Conservation (phyloP, 2,113 vertebrate species). For the Anolis sagrei region DNA sequence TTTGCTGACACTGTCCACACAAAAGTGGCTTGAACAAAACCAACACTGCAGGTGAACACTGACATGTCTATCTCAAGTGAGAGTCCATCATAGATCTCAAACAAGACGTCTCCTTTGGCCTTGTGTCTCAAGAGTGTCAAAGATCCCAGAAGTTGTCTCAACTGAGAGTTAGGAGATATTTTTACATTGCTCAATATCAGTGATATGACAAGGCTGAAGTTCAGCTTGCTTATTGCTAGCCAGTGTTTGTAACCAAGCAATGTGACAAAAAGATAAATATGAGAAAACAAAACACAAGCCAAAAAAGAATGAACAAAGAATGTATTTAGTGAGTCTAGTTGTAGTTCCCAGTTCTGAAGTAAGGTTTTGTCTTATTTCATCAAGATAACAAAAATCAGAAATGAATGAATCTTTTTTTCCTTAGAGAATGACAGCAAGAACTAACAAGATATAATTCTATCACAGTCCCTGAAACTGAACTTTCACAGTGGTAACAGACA, state of each 20-base stretch:
- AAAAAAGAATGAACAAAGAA: not conserved
- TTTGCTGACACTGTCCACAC: not conserved
- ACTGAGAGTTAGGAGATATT: not conserved
- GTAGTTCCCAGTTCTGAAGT: not conserved
- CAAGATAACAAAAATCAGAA: not conserved
- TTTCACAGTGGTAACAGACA: not conserved
- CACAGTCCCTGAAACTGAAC: not conserved
- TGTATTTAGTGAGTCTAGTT: not conserved
- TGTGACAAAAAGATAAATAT: not conserved
- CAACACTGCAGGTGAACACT: not conserved
- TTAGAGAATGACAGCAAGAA: too few relatives aligned
- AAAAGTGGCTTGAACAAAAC: not conserved
- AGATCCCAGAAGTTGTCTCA: not conserved
- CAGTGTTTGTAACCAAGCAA: not conserved
- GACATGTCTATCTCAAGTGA: not conserved
- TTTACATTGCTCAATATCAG: not conserved
- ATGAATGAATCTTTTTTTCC: too few relatives aligned
- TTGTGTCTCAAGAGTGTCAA: not conserved
- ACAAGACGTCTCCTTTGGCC: not conserved
- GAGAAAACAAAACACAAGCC: not conserved
- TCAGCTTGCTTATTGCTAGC: not conserved
- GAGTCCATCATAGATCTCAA: not conserved
- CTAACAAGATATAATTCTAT: not conserved
- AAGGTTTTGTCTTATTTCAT: not conserved
- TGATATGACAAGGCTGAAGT: not conserved